Evolutionary conservation across 2,113 vertebrate genomes (phyloP).

Genomic region (Cranoglanis bouderius): DNA sequence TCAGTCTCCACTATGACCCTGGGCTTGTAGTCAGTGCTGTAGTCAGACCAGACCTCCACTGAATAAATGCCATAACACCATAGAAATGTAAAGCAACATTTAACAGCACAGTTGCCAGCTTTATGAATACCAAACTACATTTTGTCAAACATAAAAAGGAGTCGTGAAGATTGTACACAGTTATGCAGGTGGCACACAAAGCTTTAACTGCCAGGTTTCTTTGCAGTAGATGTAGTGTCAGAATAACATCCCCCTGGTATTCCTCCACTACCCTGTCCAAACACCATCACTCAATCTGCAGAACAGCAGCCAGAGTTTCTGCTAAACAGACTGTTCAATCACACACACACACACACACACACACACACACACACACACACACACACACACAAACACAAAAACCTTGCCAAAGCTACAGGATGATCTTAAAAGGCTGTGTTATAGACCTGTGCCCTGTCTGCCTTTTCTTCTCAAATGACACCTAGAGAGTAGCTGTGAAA

Average conservation of each 20-base stretch:
- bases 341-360: background rate
- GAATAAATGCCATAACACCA: background rate
- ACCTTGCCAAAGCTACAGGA: slow-evolving; percentile 1
- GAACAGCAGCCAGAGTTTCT: slow-evolving; percentile 12
- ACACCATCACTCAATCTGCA: slow-evolving; percentile 38
- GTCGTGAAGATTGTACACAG: background rate
- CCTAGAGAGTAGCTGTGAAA: slow-evolving; percentile 20
- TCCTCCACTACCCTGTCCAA: slow-evolving; percentile 40
- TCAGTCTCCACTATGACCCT: background rate
- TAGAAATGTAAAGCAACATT: background rate
- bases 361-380: background rate
- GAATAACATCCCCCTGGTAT: slow-evolving; percentile 40
- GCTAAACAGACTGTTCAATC: slow-evolving; percentile 26
- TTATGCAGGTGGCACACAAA: background rate
- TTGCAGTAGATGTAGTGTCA: slow-evolving; percentile 31
- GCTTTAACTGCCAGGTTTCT: slow-evolving; percentile 25
- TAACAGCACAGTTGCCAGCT: background rate
- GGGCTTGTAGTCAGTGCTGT: background rate
- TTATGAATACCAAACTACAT: background rate
- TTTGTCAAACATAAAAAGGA: background rate
- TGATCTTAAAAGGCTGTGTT: slow-evolving; percentile 18
- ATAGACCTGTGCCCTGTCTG: slow-evolving; percentile 19
- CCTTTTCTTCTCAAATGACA: slow-evolving; percentile 24
- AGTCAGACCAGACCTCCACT: background rate
- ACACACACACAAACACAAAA: background rate